Evolutionary conservation across 2,797 vertebrate species (phyloP), one percentile per base, ranked within the genome.

Genomic region (Sphenopsis melanotis): DNA sequence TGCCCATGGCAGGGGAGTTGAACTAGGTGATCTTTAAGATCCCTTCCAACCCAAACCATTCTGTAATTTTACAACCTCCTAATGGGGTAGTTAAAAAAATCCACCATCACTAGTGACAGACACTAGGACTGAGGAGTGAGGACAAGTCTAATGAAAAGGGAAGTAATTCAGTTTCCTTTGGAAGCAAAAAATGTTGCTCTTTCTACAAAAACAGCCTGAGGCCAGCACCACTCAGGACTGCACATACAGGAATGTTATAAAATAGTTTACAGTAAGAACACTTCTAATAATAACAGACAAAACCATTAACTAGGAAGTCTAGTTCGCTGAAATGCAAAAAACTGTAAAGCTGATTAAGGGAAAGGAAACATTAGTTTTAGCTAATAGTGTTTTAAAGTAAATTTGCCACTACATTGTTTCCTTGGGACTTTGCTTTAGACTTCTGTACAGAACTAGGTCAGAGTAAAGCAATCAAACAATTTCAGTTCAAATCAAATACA

Each of bases 361-460:
- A 96, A 89, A 91, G 91, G 87, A 90, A 96, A 92, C 70, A 82
- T 76, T 87, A 66, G 37, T 60, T 95, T 90, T 89, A 64, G 39
- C 49, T 92, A 91, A 95, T 44, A 37, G 66, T 26, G 15, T 84
- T 93, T 92, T 89, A 80, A 90, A 96, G 83, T 79, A 94, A 91
- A 93, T 82, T 86, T 88, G 30, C 63, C 55, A 75, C 36, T 68
- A 68, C 66, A 59, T 42, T 61, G 69, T 80, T 95, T 95, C 70
- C 60, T 81, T 32, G 29, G 37, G 75, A 42, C 68, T 83, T 64
- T 46, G 23, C 52, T 57, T 82, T 50, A 46, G 39, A 37, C 6
- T 71, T 50, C 55, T 71, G 44, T 21, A 52, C 20, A 44, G 37
- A 82, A 89, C 41, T 71, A 78, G 71, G 56, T 64, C 53, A 66